phyloP scores from a whole-genome alignment of 2,888 invertebrate genomes.

The Eugnorisma glareosa region DNA sequence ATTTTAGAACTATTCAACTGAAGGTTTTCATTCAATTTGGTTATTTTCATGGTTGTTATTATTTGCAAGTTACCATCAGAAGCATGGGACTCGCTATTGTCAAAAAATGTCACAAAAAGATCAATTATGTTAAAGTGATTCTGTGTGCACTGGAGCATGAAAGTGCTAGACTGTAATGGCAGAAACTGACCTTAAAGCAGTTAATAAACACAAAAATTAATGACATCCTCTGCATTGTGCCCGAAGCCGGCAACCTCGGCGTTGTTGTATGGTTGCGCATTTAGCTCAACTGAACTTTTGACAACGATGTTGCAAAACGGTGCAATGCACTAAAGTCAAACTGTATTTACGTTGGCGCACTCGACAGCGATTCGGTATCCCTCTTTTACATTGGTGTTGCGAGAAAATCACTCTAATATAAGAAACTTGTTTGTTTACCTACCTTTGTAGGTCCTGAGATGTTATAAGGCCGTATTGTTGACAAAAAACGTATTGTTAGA shows the following conservation, averaged over 20 bases:
- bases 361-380: constrained; percentile 55
- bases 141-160: constrained; percentile 40
- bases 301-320: constrained; percentile 58
- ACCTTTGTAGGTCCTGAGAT: background rate
- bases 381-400: constrained; percentile 46
- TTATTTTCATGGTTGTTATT: background rate
- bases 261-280: constrained; percentile 49
- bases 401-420: constrained; percentile 18
- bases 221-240: constrained; percentile 66
- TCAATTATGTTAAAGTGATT: constrained; percentile 40
- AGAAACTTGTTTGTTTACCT: constrained; percentile 5
- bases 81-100: constrained; percentile 11
- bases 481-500: background rate
- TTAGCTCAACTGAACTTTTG: constrained; percentile 62
- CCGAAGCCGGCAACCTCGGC: constrained; percentile 53
- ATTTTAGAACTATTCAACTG: constrained; percentile 14
- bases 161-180: constrained; percentile 50
- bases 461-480: background rate
- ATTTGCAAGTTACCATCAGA: background rate
- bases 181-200: constrained; percentile 55
- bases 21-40: constrained; percentile 5
- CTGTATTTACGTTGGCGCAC: constrained; percentile 35
- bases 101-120: constrained; percentile 34
- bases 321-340: constrained; percentile 52
- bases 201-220: constrained; percentile 58